phyloP scores from a whole-genome alignment of 2,113 vertebrate genomes.

The Barnardius zonarius region DNA sequence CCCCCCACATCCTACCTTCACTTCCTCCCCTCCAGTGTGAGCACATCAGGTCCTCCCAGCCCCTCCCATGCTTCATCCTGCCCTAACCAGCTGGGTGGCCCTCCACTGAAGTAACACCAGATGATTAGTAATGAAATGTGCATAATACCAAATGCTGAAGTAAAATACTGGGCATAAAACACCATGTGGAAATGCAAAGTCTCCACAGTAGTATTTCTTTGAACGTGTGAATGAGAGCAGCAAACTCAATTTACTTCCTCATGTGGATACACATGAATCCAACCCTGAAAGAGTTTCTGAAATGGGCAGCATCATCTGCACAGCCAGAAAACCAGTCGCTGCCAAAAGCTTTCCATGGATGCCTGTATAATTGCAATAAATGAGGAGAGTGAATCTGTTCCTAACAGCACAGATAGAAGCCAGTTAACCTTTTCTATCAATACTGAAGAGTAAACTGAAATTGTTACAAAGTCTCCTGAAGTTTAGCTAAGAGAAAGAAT shows the following conservation, averaged over 20 bases:
- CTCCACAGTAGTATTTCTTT: neutral
- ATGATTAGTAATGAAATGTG: neutral
- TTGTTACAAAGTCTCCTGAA: accelerated
- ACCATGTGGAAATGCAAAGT: neutral
- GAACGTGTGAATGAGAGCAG: neutral
- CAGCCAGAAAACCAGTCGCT: neutral
- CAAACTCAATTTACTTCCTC: accelerated
- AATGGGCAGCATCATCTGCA: neutral
- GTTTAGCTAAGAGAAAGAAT: accelerated
- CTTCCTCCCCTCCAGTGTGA: no score
- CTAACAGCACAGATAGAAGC: no score
- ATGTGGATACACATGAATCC: neutral
- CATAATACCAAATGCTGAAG: neutral
- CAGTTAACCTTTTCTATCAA: accelerated
- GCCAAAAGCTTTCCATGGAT: neutral
- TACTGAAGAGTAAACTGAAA: accelerated
- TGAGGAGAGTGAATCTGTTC: accelerated
- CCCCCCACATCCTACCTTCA: neutral
- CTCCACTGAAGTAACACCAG: neutral
- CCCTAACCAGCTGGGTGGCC: neutral
- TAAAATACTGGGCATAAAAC: no score
- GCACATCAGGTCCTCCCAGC: neutral
- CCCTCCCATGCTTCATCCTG: neutral
- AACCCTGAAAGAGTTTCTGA: accelerated
- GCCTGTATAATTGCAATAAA: accelerated